phyloP scores from a whole-genome alignment of 2,113 vertebrate species.

The Ariopsis seemanni region DNA sequence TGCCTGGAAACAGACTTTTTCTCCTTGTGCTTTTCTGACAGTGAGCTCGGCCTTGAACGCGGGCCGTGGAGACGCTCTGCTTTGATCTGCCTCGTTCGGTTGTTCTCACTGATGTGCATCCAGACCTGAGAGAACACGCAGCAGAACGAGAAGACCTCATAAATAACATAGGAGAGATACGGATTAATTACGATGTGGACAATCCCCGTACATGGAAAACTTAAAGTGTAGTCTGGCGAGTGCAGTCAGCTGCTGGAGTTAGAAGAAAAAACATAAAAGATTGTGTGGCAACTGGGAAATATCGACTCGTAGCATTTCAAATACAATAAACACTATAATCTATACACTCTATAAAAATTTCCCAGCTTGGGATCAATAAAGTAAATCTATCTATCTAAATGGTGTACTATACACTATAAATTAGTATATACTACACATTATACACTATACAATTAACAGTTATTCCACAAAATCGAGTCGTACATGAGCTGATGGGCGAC shows the following conservation, averaged over 20 bases:
- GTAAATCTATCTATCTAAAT: background rate
- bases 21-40: constrained; percentile 27
- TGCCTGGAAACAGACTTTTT: constrained; percentile 52
- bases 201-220: background rate
- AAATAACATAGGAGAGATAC: background rate
- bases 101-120: background rate
- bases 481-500: too few species aligned
- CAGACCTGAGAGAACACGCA: background rate
- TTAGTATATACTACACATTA: background rate
- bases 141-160: background rate
- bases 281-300: background rate
- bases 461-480: too few species aligned
- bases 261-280: background rate
- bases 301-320: background rate
- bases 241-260: too few species aligned
- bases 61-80: background rate
- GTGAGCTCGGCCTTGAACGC: constrained; percentile 11
- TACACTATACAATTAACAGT: too few species aligned
- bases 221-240: background rate
- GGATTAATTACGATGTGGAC: too few species aligned
- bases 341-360: too few species aligned
- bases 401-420: background rate
- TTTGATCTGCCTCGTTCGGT: background rate
- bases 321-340: background rate
- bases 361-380: too few species aligned